Conservation (phyloP, 2,888 invertebrate species). For the Boloria euphrosyne region DNA sequence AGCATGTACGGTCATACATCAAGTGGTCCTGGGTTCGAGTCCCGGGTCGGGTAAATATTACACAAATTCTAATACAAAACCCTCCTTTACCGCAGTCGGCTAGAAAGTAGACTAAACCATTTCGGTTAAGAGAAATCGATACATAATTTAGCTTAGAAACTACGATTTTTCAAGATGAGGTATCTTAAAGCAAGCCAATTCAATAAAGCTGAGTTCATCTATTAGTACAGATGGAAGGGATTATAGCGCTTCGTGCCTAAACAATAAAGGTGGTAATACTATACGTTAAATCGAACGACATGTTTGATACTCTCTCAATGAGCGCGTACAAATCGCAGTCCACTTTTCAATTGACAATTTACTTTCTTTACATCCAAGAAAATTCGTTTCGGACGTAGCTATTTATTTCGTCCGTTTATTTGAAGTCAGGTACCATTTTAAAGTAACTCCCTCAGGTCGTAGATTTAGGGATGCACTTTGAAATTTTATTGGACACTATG, state of each 20-base stretch:
- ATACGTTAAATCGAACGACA: not conserved
- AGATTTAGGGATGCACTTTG: not conserved
- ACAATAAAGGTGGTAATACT: slow-evolving; percentile 1
- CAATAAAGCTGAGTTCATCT: slow-evolving; percentile 28
- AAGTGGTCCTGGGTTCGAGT: no score
- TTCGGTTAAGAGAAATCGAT: no score
- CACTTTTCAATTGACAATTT: slow-evolving; percentile 33
- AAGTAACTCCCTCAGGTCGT: not conserved
- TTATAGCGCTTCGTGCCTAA: not conserved
- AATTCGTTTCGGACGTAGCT: slow-evolving; percentile 14
- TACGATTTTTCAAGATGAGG: slow-evolving; percentile 31
- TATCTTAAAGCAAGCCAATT: slow-evolving; percentile 33
- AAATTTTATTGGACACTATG: not conserved
- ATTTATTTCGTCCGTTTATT: slow-evolving; percentile 23
- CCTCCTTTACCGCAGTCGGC: no score
- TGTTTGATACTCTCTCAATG: slow-evolving; percentile 22
- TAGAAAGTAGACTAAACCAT: no score
- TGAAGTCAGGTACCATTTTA: slow-evolving; percentile 6
- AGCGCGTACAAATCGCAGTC: slow-evolving; percentile 31
- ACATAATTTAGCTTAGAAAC: slow-evolving; percentile 11
- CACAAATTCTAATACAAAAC: no score
- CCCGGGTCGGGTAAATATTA: no score
- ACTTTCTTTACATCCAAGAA: slow-evolving; percentile 27
- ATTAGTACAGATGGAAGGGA: not conserved
- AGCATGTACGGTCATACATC: no score